phyloP scores from a whole-genome alignment of 2,113 vertebrate genomes.

The Podarcis muralis region DNA sequence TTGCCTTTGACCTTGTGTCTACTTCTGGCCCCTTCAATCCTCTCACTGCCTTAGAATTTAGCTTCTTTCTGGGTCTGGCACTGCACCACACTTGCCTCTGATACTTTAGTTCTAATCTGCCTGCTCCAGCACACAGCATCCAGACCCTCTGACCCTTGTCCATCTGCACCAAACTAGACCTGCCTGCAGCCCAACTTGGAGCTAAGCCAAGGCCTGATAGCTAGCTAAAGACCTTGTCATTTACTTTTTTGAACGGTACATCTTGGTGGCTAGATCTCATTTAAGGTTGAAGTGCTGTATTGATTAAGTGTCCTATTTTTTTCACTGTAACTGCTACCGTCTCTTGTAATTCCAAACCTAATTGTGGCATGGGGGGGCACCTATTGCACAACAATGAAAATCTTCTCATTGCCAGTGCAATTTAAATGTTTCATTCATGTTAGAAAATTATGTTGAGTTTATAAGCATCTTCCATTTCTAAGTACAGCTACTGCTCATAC shows the following conservation, averaged over 20 bases:
- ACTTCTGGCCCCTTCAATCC: too few species aligned
- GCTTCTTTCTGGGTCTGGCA: too few species aligned
- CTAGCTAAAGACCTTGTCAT: conserved; percentile 42
- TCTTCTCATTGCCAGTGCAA: not conserved
- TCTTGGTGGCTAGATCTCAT: conserved; percentile 44
- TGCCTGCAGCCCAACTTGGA: not conserved
- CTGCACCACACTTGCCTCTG: too few species aligned
- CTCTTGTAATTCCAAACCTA: conserved; percentile 26
- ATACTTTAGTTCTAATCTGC: too few species aligned
- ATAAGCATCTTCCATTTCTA: not conserved
- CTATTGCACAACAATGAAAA: not conserved
- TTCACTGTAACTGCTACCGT: fast-evolving
- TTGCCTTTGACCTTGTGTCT: too few species aligned
- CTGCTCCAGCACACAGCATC: too few species aligned
- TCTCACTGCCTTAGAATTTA: too few species aligned
- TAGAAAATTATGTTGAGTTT: not conserved
- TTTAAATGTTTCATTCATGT: not conserved
- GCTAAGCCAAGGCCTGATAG: not conserved
- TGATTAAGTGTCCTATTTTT: conserved; percentile 45
- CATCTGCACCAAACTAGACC: not conserved
- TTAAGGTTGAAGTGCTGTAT: conserved; percentile 41
- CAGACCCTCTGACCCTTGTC: not conserved
- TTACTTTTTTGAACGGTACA: conserved; percentile 26
- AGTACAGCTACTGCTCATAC: not conserved
- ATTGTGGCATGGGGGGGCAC: not conserved